These are phyloP conservation scores for Mythimna ferrago DNA, from an alignment of 2,888 invertebrate genomes.

Conservation along the genomic window DNA sequence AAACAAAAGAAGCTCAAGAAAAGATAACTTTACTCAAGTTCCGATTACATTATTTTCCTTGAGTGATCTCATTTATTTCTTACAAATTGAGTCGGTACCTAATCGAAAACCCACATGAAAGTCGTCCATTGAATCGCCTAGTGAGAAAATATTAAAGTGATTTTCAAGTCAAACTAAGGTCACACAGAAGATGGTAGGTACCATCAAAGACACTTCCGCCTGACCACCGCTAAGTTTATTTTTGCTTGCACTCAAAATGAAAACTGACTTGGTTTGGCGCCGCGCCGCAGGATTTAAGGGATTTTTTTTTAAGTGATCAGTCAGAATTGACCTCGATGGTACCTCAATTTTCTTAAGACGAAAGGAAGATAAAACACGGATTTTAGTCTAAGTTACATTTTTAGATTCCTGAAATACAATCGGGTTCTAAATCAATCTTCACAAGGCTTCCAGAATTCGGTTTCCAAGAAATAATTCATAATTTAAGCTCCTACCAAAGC, in stretches of 20 bases:
- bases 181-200: background rate
- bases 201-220: no score
- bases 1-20: constrained; percentile 20
- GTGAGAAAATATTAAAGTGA: background rate
- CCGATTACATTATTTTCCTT: background rate
- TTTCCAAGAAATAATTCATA: constrained; percentile 17
- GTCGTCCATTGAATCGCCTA: background rate
- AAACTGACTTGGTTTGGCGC: no score
- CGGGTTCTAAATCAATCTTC: background rate
- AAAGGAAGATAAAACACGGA: background rate
- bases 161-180: background rate
- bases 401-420: constrained; percentile 11
- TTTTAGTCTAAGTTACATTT: background rate
- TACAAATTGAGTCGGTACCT: background rate
- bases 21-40: background rate
- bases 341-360: background rate
- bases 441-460: background rate
- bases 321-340: no score
- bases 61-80: constrained; percentile 34
- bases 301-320: no score
- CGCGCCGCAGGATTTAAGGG: no score
- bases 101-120: constrained; percentile 16
- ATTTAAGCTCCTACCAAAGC: constrained; percentile 13
- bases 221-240: no score
- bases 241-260: no score